Base-by-base conservation (phyloP, 2,113 vertebrate species). In the Leptosomus discolor region DNA sequence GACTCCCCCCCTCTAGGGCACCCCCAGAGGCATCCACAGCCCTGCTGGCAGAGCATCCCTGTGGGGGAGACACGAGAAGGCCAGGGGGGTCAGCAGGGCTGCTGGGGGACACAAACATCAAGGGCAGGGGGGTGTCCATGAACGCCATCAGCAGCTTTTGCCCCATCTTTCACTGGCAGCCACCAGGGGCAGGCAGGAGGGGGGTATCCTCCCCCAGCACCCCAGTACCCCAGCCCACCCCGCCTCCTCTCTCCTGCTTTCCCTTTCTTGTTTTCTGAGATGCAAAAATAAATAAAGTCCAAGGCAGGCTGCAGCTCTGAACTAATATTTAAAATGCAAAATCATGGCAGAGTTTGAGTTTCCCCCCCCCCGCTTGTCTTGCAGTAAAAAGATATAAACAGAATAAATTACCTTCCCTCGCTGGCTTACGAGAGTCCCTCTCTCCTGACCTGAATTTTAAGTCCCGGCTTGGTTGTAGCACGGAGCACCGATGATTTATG, bases 391-490 rank as follows among this genome's bases (percentile, higher is more conserved):
- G 97, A 98, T 97, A 98, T 96, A 98, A 98, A 98, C 98, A 98
- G 97, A 98, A 98, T 97, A 98, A 98, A 98, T 98, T 97, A 98
- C 97, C 95, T 98, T 96, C 95, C 95, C 87, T 68, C 8, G 24
- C 88, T 91, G 60, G 96, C 97, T 98, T 97, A 97, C 78, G 36
- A 98, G 97, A 95, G 74, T 75, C 92, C 97, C 96, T 96, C 88
- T 97, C 96, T 97, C 98, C 97, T 98, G 98, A 98, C 97, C 92
- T 67, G 98, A 98, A 98, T 98, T 98, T 98, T 98, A 98, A 98
- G 97, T 98, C 97, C 96, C 78, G 92, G 93, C 96, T 97, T 36
- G 91, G 94, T 65, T 74, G 56, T 81, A 78, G 94, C 46, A 27
- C 34, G 2, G 75, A 96, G 77, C 96, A 53, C 41, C 6, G 45